Conservation (phyloP, 2,797 vertebrate genomes). For the Poeciliopsis gracilis region DNA sequence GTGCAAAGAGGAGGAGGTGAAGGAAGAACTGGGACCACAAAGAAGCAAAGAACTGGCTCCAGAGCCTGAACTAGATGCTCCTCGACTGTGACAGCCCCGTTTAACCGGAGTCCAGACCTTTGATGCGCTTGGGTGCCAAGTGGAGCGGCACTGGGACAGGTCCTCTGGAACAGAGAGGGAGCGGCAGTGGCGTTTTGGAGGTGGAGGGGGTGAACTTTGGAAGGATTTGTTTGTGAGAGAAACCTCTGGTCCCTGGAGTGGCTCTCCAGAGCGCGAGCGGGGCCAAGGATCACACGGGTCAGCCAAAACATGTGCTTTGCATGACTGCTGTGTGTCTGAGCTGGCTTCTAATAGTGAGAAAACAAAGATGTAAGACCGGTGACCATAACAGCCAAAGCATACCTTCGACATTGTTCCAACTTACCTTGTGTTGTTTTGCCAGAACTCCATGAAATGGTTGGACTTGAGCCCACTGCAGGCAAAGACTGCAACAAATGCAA, state of each 20-base stretch:
- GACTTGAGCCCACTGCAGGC: conserved; percentile 75
- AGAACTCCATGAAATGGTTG: conserved; percentile 72
- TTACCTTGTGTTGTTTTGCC: conserved; percentile 65
- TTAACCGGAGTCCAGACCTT: conserved; percentile 93
- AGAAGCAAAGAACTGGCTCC: conserved; percentile 79
- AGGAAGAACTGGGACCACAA: conserved; percentile 85
- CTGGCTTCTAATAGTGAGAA: conserved; percentile 80
- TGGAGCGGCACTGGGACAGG: conserved; percentile 88
- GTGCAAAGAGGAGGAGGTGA: conserved; percentile 84
- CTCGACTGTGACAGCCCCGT: conserved; percentile 74
- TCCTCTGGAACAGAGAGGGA: conserved; percentile 93
- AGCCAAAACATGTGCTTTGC: conserved; percentile 79
- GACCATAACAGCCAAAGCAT: not conserved
- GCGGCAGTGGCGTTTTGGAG: conserved; percentile 91
- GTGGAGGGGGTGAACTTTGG: conserved; percentile 82
- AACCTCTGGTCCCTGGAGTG: conserved; percentile 65
- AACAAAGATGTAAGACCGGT: conserved; percentile 31
- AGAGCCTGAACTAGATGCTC: conserved; percentile 71
- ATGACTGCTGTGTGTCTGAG: conserved; percentile 77
- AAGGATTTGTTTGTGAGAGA: conserved; percentile 80
- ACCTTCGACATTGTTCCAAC: conserved; percentile 21
- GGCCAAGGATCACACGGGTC: conserved; percentile 70
- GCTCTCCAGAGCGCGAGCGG: conserved; percentile 53
- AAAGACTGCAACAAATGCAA: conserved; percentile 66
- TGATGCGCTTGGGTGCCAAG: conserved; percentile 91